Base-by-base conservation (phyloP, 2,113 vertebrate genomes). In the Hiodon tergisus region DNA sequence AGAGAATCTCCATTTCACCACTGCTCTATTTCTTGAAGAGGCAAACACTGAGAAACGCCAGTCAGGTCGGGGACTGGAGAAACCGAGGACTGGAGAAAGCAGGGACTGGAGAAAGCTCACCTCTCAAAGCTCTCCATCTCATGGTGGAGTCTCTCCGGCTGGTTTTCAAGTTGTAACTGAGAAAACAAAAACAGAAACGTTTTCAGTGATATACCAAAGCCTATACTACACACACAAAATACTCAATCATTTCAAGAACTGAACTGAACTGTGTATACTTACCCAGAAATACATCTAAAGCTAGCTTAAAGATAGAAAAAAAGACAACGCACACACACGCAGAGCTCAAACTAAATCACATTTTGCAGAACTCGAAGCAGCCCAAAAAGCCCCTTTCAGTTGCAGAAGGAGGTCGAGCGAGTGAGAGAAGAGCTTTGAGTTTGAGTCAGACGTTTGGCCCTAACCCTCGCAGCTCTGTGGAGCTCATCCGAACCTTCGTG, bases 371-470 rank as follows among this genome's bases (percentile, higher is more conserved):
- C 31, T 1, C 31, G 31, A 1, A 31, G 31, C 31, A 31, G 31
- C 31, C 31, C 31, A 31, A 31, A 31, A 31, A 31, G 31, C 31
- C 31, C 31, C 31, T 31, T 31, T 31, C 31, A 31, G 31, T 31
- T 31, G 31, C 31, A 31, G 31, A 31, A 31, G 31, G 31, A 31
- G 31, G 31, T 31, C 31, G 66, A 48, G 51, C 5, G 11, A 50
- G 9, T 16, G 48, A 14, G 66, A 3, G 46, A 68, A 50, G 3
- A 1, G 3, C 52, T 69, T 52, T 2, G 52, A 11, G 52, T 54
- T 55, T 69, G 51, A 69, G 14, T 69, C 68, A 54, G 68, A 55
- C 51, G n/a, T 69, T 69, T 6, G 52, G 16, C n/a, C 50, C 50
- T n/a, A 47, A 13, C 5, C 2, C 2, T 31, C 31, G 2, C 31